Base-by-base conservation (phyloP, 2,888 invertebrate genomes). In the Apodemia hepburni region DNA sequence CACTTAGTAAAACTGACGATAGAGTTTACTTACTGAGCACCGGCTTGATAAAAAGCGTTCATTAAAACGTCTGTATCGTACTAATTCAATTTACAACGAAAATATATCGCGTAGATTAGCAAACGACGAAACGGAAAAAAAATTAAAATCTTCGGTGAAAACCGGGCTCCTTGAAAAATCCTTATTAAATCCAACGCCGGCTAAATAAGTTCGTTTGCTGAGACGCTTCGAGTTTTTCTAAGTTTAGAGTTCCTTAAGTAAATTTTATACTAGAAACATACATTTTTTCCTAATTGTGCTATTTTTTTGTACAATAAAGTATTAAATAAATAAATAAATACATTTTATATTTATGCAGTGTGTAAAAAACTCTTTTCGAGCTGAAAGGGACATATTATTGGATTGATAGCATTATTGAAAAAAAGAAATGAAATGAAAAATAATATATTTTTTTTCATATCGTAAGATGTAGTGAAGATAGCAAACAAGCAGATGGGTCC, bases 151-250 rank as follows among this genome's bases (percentile, higher is more conserved):
- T 85, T 86, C 81, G 80, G 81, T 79, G 79, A 82, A 83, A 80
- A 80, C 78, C 76, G 76, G 77, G 81, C 79, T 80, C 78, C 80
- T 81, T 90, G 88, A 91, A 86, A 90, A 88, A 91, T 91, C 86
- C 87, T 87, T 90, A 89, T 88, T 90, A 90, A 91, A 75, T 89
- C 91, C 89, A 77, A 78, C 80, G 76, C 77, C 71, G 79, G 82
- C 85, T 89, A 87, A 90, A 89, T 89, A 89, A 89, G 86, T 90
- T 90, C 89, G 86, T 90, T 90, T 89, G 85, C 77, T 76, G 79
- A 77, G 78, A 57, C 27, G 54, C 54, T 78, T 76, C 72, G 66
- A 68, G 68, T 72, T 75, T 76, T 68, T 68, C 65, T 62, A 64
- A 64, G 66, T 69, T 67, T 66, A 66, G 69, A 67, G 69, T 66